Base-by-base conservation (phyloP, 2,888 invertebrate genomes). In the Eurois occulta region DNA sequence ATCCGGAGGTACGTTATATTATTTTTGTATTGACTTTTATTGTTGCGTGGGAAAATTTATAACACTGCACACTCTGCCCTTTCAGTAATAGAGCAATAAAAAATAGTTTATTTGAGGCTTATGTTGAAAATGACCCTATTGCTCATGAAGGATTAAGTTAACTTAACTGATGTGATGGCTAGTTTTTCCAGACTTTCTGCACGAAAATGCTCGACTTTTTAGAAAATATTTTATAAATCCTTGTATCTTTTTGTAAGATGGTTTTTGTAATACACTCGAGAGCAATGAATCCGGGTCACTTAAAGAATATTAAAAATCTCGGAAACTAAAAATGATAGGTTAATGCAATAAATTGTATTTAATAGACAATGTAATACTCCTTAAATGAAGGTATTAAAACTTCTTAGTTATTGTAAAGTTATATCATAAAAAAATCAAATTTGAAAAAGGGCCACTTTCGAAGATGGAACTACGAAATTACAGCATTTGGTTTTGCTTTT, bases 71-170 rank as follows among this genome's bases (percentile, higher is more conserved):
- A 62, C 67, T n/a, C n/a, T 46, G 10, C 13, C 28, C 67, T 71
- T 83, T 74, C 71, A 77, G 35, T 68, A 66, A 4, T 18, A 18
- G 24, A 24, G 46, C 52, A 41, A 28, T 60, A 73, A 35, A 83
- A 71, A 67, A 67, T 55, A 18, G 41, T 83, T 71, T 65, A 76
- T 35, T 62, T 16, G 46, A 48, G 21, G 43, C 52, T 32, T 70
- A 10, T 13, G 41, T 60, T 43, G 24, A 58, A 70, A 81, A 69
- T 43, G 35, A 16, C 28, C 55, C n/a, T 58, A 75, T 76, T 76
- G 62, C 46, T 75, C 46, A 48, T n/a, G 11, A 58, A 41, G 35
- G 28, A 78, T 65, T 65, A 35, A 3, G 10, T 48, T 35, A 32
- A 58, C 1, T 58, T 55, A 21, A 13, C 6, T 58, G 58, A 1